These are phyloP conservation scores for Cydia amplana DNA, from an alignment of 1,140 invertebrate genomes.

Conservation along the genomic window DNA sequence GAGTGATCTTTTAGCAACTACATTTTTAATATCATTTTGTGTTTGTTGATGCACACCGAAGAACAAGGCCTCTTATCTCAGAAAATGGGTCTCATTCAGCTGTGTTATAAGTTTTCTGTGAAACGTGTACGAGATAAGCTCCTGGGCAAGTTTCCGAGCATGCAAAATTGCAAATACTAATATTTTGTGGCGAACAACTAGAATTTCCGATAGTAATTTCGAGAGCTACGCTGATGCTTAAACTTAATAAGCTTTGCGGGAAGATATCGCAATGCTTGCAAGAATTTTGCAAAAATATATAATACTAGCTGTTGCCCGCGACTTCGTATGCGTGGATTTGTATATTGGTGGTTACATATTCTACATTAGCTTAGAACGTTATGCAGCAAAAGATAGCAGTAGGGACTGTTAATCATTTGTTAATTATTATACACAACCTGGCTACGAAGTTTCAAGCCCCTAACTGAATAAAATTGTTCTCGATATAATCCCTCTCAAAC, in stretches of 20 bases:
- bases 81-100: constrained; percentile 4
- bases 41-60: background rate
- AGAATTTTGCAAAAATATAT: background rate
- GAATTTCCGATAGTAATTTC: constrained; percentile 11
- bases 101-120: constrained; percentile 18
- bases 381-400: no score
- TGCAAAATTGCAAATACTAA: constrained; percentile 20
- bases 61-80: background rate
- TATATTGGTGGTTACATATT: no score
- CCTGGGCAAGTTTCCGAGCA: constrained; percentile 20
- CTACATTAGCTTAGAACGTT: no score
- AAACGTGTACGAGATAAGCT: constrained; percentile 24
- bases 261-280: background rate
- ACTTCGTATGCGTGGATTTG: no score
- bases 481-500: no score
- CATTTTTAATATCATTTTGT: background rate
- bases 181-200: constrained; percentile 6
- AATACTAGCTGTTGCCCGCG: no score
- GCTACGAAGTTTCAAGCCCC: no score
- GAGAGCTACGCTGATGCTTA: background rate
- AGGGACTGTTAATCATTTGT: no score
- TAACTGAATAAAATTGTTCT: no score
- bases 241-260: background rate
- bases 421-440: no score
- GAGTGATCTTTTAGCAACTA: background rate